Percentiles rank a stretch among this genome's conserved stretches.
These are phyloP conservation scores for Australoheros scitulus DNA, from an alignment of 2,113 vertebrate genomes.

Conservation along the genomic window DNA sequence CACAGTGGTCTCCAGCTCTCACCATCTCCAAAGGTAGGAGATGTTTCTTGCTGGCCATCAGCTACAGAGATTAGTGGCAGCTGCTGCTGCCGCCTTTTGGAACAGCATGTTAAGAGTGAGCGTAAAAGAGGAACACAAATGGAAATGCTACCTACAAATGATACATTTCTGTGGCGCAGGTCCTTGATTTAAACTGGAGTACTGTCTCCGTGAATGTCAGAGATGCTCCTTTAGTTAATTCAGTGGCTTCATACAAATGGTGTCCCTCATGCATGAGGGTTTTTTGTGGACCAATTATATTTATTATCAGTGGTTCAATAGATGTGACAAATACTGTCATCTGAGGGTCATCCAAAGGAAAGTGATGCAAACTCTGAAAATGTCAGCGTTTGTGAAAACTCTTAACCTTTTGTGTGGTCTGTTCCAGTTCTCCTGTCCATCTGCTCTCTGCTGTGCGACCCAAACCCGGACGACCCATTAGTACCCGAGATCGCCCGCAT, in stretches of 20 bases:
- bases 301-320: not conserved
- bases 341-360: not conserved
- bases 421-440: slow-evolving; percentile 97
- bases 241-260: not conserved
- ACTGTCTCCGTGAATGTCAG: slow-evolving; percentile 16
- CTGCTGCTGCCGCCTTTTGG: no score
- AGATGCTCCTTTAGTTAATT: not conserved
- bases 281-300: not conserved
- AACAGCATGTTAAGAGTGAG: not conserved
- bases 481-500: slow-evolving; percentile 99
- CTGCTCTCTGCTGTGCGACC: slow-evolving; percentile 99
- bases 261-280: not conserved
- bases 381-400: not conserved
- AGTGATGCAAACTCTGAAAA: not conserved
- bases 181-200: not conserved
- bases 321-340: not conserved
- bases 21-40: slow-evolving; percentile 98
- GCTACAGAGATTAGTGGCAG: not conserved
- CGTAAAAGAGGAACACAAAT: not conserved
- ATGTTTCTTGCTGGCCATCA: not conserved
- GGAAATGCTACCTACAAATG: not conserved
- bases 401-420: slow-evolving; percentile 12
- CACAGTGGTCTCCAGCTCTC: slow-evolving; percentile 92
- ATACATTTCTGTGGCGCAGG: not conserved
- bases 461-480: slow-evolving; percentile 99